Percentiles rank a stretch among this genome's conserved stretches.
Conservation (phyloP, 2,888 invertebrate species). For the Drosophila maculinotata region DNA sequence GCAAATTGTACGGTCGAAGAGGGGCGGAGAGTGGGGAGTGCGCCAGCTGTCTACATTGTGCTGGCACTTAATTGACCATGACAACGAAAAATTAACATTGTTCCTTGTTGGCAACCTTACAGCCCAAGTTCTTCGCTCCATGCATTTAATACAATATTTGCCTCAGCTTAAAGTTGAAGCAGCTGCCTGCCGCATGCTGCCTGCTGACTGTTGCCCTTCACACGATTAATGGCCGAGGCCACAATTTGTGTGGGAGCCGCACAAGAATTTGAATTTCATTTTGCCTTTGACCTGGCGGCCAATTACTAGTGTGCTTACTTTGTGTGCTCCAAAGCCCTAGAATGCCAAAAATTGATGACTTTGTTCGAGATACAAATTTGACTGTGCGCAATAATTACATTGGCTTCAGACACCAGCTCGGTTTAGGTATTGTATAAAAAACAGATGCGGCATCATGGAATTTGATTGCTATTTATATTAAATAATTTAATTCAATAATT, state of each 20-base stretch:
- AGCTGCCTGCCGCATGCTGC: constrained; percentile 11
- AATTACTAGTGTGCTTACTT: constrained; percentile 29
- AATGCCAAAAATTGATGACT: constrained; percentile 40
- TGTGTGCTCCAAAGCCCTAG: constrained; percentile 2
- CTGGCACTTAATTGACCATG: constrained; percentile 74
- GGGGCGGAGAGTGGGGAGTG: background rate
- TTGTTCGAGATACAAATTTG: constrained; percentile 29
- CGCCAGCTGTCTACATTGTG: constrained; percentile 30
- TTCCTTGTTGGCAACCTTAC: constrained; percentile 34
- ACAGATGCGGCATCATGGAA: background rate
- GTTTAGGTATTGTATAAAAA: background rate
- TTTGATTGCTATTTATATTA: no score
- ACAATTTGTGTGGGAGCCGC: constrained; percentile 35
- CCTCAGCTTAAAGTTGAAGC: constrained; percentile 18
- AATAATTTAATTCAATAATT: no score
- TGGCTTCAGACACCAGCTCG: background rate
- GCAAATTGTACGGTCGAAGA: constrained; percentile 9
- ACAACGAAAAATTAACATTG: constrained; percentile 78
- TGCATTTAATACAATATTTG: constrained; percentile 69
- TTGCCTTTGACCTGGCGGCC: constrained; percentile 28
- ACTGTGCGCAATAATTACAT: constrained; percentile 42
- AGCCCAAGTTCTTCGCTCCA: constrained; percentile 13
- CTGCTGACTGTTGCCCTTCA: constrained; percentile 6
- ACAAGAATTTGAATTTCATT: constrained; percentile 60
- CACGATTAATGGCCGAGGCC: constrained; percentile 57